Conservation (phyloP, 2,113 vertebrate species). For the Odobenus rosmarus region DNA sequence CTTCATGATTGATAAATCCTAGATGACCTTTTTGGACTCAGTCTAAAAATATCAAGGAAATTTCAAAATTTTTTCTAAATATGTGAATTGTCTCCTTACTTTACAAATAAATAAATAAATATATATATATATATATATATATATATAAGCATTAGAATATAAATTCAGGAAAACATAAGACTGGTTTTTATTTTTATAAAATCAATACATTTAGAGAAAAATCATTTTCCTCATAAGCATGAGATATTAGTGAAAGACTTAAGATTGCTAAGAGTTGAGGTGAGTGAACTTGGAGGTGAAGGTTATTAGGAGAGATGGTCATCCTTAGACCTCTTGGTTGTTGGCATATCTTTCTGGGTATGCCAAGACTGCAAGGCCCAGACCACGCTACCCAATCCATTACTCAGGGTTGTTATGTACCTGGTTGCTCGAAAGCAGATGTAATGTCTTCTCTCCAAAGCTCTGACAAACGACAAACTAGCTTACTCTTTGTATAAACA, state of each 20-base stretch:
- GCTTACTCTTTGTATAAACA: not conserved
- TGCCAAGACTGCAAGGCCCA: not conserved
- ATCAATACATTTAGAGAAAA: not conserved
- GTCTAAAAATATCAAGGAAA: not conserved
- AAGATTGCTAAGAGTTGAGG: not conserved
- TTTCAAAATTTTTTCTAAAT: slow-evolving; percentile 18
- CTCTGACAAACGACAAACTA: not conserved
- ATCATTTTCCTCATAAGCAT: not conserved
- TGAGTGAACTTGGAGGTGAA: not conserved
- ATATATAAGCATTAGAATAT: not conserved
- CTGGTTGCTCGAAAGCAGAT: not conserved
- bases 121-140: too few relatives aligned
- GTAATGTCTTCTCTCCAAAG: not conserved
- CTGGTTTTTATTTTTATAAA: not conserved
- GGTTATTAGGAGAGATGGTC: not conserved
- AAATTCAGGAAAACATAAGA: not conserved
- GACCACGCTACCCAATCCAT: not conserved
- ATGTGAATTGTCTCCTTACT: not conserved
- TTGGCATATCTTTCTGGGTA: not conserved
- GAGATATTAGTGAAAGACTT: not conserved
- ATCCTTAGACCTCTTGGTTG: not conserved
- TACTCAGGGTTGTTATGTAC: not conserved
- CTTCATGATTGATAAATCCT: not conserved
- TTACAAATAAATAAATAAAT: not conserved
- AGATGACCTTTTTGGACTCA: not conserved